phyloP scores from a whole-genome alignment of 2,888 invertebrate species.

The Therioaphis trifolii region DNA sequence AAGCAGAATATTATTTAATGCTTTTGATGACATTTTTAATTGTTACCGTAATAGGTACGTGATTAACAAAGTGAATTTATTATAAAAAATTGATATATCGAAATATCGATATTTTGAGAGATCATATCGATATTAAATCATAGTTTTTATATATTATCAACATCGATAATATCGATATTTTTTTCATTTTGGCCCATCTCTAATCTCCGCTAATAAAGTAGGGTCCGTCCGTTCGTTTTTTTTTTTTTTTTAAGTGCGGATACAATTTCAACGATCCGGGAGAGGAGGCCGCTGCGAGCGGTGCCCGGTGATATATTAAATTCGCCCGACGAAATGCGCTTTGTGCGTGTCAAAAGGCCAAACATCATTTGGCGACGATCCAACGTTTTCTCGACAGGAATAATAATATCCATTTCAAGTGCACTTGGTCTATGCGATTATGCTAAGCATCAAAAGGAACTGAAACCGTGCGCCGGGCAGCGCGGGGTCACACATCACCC shows the following conservation, averaged over 20 bases:
- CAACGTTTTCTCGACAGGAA: slow-evolving; percentile 23
- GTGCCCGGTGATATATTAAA: background rate
- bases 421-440: slow-evolving; percentile 3
- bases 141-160: too few species aligned
- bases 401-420: slow-evolving; percentile 33
- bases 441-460: background rate
- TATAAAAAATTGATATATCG: too few species aligned
- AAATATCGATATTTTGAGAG: too few species aligned
- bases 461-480: background rate
- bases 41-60: too few species aligned
- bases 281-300: background rate
- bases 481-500: slow-evolving; percentile 20
- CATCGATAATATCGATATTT: too few species aligned
- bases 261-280: background rate
- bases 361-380: slow-evolving; percentile 27
- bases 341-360: background rate
- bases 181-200: too few species aligned
- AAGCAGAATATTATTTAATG: too few species aligned
- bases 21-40: too few species aligned
- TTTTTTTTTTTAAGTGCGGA: background rate
- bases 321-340: background rate
- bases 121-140: too few species aligned
- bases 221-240: too few species aligned
- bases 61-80: too few species aligned
- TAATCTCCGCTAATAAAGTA: too few species aligned